Evolutionary conservation across 2,113 vertebrate genomes (phyloP), one percentile per base, ranked within the genome.

Genomic region (Phalacrocorax pelagicus): DNA sequence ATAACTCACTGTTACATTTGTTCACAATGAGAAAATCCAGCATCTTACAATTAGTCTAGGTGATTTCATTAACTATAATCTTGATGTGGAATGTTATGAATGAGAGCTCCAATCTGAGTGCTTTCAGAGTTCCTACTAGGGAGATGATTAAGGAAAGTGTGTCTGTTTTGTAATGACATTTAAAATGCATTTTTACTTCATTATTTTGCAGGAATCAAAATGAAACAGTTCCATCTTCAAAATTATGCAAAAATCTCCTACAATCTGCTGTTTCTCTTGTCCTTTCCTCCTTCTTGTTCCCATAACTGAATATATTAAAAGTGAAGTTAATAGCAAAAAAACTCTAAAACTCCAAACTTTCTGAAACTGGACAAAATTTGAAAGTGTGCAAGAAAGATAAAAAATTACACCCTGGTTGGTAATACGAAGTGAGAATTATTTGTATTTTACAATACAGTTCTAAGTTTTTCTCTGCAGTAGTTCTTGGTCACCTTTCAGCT

Each of bases 51-150:
- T 94, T 86, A 77, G 38, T 58, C 81, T 80, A 36, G 85, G 66
- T 95, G 38, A 94, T 86, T 92, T 92, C 63, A 71, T 88, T 93
- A 93, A 24, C 66, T 77, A 5, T 47, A 77, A 92, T 90, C 79
- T 79, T 91, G 55, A 81, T 71, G 65, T 59, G 54, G 34, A 84
- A 78, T 0, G 0, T 70, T 63, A 44, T 4, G 38, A 94, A 73
- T 0, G 7, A 88, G 82, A 86, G 12, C 19, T 73, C 42, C 38
- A 77, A 81, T 92, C 55, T 82, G 59, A 93, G 62, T 0, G 0
- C 40, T 90, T 90, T 94, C 61, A 59, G 47, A 81, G 10, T 74
- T 89, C 32, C 58, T 73, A 10, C 38, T 66, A 19, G 13, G 83
- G 67, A 90, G 54, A 75, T 94, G 36, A 82, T 77, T 85, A 73